A percentile compares a stretch with the other conserved stretches of the same genome.
Evolutionary conservation across 2,113 vertebrate species (phyloP).

Genomic region (Furnarius figulus): DNA sequence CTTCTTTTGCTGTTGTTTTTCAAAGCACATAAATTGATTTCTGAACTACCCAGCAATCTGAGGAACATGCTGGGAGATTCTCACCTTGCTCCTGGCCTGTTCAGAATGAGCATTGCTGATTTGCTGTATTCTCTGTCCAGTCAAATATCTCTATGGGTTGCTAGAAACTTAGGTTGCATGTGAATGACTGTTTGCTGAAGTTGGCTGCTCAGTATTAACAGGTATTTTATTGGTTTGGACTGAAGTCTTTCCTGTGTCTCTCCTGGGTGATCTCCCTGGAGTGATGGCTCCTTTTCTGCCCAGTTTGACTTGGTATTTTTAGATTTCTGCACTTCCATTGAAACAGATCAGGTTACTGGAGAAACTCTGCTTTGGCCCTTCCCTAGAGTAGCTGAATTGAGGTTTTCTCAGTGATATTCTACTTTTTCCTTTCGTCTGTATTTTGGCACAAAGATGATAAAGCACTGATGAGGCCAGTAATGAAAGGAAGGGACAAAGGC

Average conservation of each 20-base stretch:
- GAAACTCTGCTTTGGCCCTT: background rate
- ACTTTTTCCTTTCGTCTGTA: background rate
- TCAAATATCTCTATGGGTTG: background rate
- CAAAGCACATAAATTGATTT: background rate
- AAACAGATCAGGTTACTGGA: background rate
- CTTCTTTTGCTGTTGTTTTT: background rate
- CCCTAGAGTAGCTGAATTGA: background rate
- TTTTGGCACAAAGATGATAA: background rate
- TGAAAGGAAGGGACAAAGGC: background rate
- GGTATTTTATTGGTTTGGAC: background rate
- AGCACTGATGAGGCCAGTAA: background rate
- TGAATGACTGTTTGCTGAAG: background rate
- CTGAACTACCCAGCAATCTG: no score
- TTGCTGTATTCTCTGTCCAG: background rate
- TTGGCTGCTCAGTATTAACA: background rate
- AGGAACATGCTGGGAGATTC: background rate
- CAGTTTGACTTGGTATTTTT: background rate
- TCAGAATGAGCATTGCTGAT: background rate
- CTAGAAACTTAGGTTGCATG: background rate
- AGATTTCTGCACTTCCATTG: background rate
- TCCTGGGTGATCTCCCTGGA: background rate
- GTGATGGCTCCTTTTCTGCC: background rate
- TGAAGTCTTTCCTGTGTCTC: background rate
- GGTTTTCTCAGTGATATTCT: background rate
- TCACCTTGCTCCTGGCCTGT: background rate